Base-by-base conservation (phyloP, 2,113 vertebrate genomes). In the Pseudopodoces humilis region DNA sequence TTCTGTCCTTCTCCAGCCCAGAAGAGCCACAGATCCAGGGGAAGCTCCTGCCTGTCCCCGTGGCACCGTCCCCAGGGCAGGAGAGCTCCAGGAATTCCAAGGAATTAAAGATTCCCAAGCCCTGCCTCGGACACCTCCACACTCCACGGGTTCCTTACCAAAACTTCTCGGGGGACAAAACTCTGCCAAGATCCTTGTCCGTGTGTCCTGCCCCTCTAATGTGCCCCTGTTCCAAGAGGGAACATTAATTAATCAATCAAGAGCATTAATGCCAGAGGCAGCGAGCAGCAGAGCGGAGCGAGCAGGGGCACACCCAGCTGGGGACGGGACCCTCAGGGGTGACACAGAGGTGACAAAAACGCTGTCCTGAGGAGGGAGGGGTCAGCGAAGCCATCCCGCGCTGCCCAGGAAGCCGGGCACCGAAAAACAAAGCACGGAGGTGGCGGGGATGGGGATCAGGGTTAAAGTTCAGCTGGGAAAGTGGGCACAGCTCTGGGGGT, bases 351-450 rank as follows among this genome's bases (percentile, higher is more conserved):
- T 10, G 41, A 55, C n/a, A 44, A 30, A 47, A 88, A 10, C 0
- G 31, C 52, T 37, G 43, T 22, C 21, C 11, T 5, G 6, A 64
- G 65, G 41, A 24, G 21, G 1, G 13, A 22, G 60, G 24, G 65
- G 27, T 17, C 21, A n/a, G 39, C 4, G 21, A 31, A 28, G 25
- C 10, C 86, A 35, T 33, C 18, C 37, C 20, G 4, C 0, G 25
- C 49, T 21, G 23, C 50, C 21, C 49, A 2, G 28, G 69, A 41
- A 71, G 69, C 37, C 13, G 37, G 14, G 69, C 49, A 4, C 24
- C 50, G 53, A 16, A 22, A 53, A 83, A 3, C 0, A 0, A 86
- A 69, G 55, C 1, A 0, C 0, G 41, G 78, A 52, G 53, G 49
- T 15, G 28, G 43, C 15, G 25, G 43, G 58, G 52, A 25, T 11